Percentiles rank a stretch among this genome's conserved stretches.
phyloP scores from a whole-genome alignment of 2,888 invertebrate species.

The Drosophila peninsularis region DNA sequence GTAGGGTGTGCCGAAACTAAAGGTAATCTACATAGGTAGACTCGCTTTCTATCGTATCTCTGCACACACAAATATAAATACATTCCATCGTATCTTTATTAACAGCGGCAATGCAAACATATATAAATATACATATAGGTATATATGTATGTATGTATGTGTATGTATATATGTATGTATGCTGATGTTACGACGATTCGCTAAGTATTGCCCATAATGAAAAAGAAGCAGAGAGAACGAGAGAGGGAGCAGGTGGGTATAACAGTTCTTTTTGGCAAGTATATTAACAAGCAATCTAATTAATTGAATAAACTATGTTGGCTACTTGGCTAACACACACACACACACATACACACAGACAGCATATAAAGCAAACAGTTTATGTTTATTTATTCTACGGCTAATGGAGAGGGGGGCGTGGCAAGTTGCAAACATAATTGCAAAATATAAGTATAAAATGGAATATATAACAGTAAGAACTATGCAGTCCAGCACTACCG shows the following conservation, averaged over 20 bases:
- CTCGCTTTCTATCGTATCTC: conserved; percentile 4
- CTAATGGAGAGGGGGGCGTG: background rate
- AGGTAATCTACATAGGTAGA: background rate
- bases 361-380: background rate
- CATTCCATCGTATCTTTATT: conserved; percentile 9
- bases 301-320: conserved; percentile 7
- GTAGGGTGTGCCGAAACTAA: conserved; percentile 1
- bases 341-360: background rate
- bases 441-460: too few species aligned
- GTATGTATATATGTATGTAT: background rate
- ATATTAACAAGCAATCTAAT: conserved; percentile 8
- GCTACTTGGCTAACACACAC: background rate
- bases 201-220: background rate
- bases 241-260: background rate
- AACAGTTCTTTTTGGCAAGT: background rate
- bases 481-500: too few species aligned
- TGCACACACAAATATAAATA: background rate
- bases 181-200: background rate
- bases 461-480: background rate
- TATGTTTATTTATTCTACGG: too few species aligned
- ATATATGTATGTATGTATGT: background rate
- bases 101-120: background rate
- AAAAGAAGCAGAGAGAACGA: background rate
- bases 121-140: background rate
- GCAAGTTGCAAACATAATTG: background rate